Percentiles rank a stretch among this genome's conserved stretches.
Evolutionary conservation across 2,797 vertebrate species (phyloP).

Genomic region (Poeciliopsis gracilis): DNA sequence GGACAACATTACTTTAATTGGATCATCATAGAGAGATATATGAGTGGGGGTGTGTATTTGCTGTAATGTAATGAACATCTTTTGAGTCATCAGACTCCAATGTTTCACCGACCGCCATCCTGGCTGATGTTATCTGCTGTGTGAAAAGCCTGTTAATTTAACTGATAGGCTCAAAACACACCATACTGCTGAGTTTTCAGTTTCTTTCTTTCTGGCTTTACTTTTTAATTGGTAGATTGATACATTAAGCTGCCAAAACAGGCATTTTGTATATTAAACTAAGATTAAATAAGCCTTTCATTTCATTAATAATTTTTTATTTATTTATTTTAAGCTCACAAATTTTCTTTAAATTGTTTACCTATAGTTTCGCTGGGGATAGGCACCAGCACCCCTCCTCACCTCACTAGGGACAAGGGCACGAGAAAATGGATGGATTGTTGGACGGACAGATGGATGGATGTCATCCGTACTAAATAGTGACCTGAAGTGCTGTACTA

Average conservation of each 20-base stretch:
- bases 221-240: neutral
- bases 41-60: constrained; percentile 37
- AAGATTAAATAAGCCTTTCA: neutral
- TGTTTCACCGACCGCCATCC: constrained; percentile 45
- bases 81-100: constrained; percentile 38
- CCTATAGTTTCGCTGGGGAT: too few species aligned
- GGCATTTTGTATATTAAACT: neutral
- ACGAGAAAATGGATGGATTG: too few species aligned
- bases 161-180: constrained; percentile 28
- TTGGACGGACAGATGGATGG: too few species aligned
- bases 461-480: neutral
- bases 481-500: neutral
- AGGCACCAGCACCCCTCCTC: too few species aligned
- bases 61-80: constrained; percentile 53
- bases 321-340: neutral
- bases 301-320: neutral
- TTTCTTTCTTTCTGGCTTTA: constrained; percentile 8
- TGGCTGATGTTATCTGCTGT: constrained; percentile 31
- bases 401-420: too few species aligned
- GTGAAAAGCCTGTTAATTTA: constrained; percentile 41
- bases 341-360: neutral
- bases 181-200: constrained; percentile 29
- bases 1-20: constrained; percentile 64
- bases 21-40: constrained; percentile 49
- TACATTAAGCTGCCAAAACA: neutral